Base-by-base conservation (phyloP, 2,113 vertebrate species). In the Formicarius rufipectus region DNA sequence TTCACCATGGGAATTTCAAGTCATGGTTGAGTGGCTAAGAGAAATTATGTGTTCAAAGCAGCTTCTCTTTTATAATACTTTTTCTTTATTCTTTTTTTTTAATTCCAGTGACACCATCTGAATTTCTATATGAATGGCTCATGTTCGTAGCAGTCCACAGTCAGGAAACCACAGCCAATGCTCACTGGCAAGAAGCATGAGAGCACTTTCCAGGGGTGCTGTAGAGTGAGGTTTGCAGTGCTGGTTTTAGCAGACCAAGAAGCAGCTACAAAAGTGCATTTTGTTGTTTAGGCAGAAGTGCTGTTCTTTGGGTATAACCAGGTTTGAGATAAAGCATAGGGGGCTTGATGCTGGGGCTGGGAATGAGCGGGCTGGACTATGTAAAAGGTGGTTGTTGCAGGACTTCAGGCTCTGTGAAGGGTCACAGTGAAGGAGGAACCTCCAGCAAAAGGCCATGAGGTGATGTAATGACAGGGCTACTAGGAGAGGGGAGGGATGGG, bases 171-270 rank as follows among this genome's bases (percentile, higher is more conserved):
- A 22, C 80, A 89, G 75, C 31, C 67, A 45, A 42, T 27, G 12
- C 1, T 60, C 2, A 2, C 58, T 60, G 59, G 33, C 37, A 39
- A 53, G 69, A 76, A 76, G 63, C 75, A 76, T 5, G 28, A 78
- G 28, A 66, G 44, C 33, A 7, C 23, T 84, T 75, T 18, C 22
- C 55, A 68, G 45, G 7, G 30, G 16, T 68, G 53, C 66, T 75
- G 40, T 45, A n/a, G 21, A 42, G 58, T 47, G 66, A 56, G 25
- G 25, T 73, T 80, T 79, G 42, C 0, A 0, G 27, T 3, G 0
- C 45, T 73, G 77, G 19, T 69, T 75, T 62, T 77, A 74, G 25
- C 66, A 87, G 77, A 16, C 15, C 49, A 21, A 76, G 56, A 40
- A 72, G 40, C 55, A 75, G 30, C 49, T 89, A 67, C 40, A 44